These are phyloP conservation scores for Stictonetta naevosa DNA, from an alignment of 2,113 vertebrate species.

Conservation along the genomic window DNA sequence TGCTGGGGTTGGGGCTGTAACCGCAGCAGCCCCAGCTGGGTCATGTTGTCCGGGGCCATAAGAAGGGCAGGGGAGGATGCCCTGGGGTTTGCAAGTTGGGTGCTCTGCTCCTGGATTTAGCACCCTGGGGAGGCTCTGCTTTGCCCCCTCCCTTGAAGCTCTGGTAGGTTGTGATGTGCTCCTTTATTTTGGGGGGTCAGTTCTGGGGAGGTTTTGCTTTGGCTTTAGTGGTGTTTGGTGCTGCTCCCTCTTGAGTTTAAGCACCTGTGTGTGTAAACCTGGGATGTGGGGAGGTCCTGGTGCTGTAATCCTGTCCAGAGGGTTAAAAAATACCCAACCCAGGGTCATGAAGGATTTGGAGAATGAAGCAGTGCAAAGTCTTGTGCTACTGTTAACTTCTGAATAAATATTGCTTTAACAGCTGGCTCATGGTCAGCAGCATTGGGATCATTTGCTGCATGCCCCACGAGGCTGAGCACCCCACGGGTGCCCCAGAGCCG, in stretches of 20 bases:
- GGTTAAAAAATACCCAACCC: accelerated
- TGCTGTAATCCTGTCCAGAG: not conserved
- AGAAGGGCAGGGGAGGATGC: not conserved
- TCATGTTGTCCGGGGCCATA: not conserved
- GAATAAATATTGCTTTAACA: not conserved
- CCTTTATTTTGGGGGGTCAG: not conserved
- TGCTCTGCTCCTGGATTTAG: accelerated
- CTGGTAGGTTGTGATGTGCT: not conserved
- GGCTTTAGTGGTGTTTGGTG: not conserved
- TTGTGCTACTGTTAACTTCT: not conserved
- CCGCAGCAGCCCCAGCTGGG: not conserved
- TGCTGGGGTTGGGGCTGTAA: no score
- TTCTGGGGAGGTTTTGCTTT: not conserved
- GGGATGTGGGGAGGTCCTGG: accelerated
- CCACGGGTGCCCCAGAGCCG: not conserved
- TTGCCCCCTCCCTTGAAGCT: not conserved
- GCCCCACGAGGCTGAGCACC: accelerated
- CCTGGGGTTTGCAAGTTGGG: accelerated
- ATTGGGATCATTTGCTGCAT: not conserved
- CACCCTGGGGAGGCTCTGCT: accelerated
- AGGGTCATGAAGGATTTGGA: accelerated
- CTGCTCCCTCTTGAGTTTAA: not conserved
- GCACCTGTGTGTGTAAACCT: accelerated
- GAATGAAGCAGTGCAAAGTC: not conserved
- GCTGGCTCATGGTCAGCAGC: not conserved